Conservation (phyloP, 2,113 vertebrate genomes). For the Panthera tigris region DNA sequence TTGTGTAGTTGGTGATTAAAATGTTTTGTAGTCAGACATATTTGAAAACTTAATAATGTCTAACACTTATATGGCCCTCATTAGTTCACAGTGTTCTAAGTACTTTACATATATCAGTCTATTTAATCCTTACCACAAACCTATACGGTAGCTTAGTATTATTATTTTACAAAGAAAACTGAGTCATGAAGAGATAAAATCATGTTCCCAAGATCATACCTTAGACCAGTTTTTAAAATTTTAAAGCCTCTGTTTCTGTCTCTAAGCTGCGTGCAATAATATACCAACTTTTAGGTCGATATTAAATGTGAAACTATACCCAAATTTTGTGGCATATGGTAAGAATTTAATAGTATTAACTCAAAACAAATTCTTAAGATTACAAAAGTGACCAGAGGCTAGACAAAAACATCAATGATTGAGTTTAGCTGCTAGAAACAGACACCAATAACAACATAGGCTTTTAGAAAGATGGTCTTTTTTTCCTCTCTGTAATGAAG, state of each 20-base stretch:
- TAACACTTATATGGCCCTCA: not conserved
- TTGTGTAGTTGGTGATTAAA: not conserved
- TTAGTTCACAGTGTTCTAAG: not conserved
- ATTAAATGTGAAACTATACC: not conserved
- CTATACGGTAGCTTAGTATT: not conserved
- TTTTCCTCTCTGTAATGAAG: not conserved
- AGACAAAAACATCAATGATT: not conserved
- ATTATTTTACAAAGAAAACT: not conserved
- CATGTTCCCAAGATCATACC: not conserved
- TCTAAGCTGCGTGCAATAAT: not conserved
- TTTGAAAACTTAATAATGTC: not conserved
- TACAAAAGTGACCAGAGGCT: not conserved
- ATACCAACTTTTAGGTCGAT: not conserved
- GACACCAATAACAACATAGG: not conserved
- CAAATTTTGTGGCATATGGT: not conserved
- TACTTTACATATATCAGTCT: not conserved
- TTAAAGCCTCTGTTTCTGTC: not conserved
- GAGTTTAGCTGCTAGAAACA: not conserved
- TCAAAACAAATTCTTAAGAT: not conserved
- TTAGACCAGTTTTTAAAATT: not conserved
- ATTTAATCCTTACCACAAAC: not conserved
- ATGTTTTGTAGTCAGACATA: not conserved
- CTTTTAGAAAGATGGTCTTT: not conserved
- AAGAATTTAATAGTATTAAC: not conserved
- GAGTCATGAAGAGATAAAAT: not conserved